Conservation (phyloP, 2,888 invertebrate genomes). For the Calephelis perditalis region DNA sequence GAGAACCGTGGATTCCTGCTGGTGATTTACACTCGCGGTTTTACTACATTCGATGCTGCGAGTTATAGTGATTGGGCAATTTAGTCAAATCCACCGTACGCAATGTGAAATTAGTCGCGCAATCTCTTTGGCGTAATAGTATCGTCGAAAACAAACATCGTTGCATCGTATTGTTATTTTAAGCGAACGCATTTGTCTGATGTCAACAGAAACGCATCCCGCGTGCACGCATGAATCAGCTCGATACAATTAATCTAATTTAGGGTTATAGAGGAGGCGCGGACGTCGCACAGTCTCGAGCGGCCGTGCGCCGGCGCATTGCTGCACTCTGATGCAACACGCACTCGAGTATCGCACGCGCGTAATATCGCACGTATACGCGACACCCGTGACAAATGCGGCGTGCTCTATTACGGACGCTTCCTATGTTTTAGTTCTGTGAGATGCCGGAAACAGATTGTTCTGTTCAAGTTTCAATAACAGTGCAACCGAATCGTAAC, state of each 20-base stretch:
- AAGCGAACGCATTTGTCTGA: constrained; percentile 60
- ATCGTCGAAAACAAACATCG: constrained; percentile 14
- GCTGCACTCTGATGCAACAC: constrained; percentile 41
- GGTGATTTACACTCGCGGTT: constrained; percentile 2
- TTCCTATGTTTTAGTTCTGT: constrained; percentile 52
- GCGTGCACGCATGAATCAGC: constrained; percentile 68
- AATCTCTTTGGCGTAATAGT: neutral
- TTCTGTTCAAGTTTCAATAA: constrained; percentile 68
- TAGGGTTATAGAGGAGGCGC: constrained; percentile 71
- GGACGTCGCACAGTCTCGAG: constrained; percentile 72
- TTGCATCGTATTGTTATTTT: constrained; percentile 46
- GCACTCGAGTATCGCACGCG: constrained; percentile 24
- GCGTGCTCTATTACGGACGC: constrained; percentile 38
- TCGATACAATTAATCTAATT: constrained; percentile 76
- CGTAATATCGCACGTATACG: constrained; percentile 20
- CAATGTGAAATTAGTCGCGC: too few relatives aligned
- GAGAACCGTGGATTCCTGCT: constrained; percentile 33
- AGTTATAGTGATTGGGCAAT: too few relatives aligned
- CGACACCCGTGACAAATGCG: constrained; percentile 25
- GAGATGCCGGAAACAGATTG: constrained; percentile 74
- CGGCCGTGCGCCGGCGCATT: constrained; percentile 53
- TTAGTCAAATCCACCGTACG: too few relatives aligned
- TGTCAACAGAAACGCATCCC: constrained; percentile 60
- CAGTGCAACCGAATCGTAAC: constrained; percentile 63
- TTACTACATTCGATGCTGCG: constrained; percentile 2